A percentile compares a stretch with the other conserved stretches of the same genome.
Evolutionary conservation across 2,888 invertebrate genomes (phyloP).

Genomic region (Temnothorax rugatulus): DNA sequence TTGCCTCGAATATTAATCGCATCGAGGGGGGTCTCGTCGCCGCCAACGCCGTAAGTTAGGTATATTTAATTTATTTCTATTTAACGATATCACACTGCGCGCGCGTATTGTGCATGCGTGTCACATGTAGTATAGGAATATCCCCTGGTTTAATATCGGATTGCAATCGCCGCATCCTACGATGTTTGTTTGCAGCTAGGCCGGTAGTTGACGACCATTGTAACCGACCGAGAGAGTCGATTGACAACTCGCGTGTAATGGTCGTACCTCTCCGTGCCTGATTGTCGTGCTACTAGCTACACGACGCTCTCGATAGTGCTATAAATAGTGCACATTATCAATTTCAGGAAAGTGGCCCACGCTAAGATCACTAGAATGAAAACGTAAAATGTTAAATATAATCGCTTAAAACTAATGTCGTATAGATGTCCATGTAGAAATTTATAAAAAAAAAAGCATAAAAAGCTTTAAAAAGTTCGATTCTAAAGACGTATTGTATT

Average conservation of each 20-base stretch:
- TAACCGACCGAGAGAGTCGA: conserved; percentile 20
- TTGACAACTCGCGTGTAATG: conserved; percentile 26
- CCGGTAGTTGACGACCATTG: conserved; percentile 3
- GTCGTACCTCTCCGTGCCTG: not conserved
- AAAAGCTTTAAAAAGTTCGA: not conserved
- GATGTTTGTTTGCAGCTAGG: conserved; percentile 9
- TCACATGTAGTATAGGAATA: not conserved
- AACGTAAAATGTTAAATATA: not conserved
- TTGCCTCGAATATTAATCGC: conserved; percentile 29
- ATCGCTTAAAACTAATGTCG: not conserved
- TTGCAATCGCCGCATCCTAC: conserved; percentile 34
- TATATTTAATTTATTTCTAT: conserved; percentile 30
- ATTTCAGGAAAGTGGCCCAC: not conserved
- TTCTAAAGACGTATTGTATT: not conserved
- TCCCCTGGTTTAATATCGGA: conserved; percentile 42
- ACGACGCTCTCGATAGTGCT: conserved; percentile 21
- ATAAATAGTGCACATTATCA: conserved; percentile 34
- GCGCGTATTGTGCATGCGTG: conserved; percentile 1
- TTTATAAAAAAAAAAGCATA: not conserved
- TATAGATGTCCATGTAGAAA: not conserved
- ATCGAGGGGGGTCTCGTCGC: not conserved
- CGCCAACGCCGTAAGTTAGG: not conserved
- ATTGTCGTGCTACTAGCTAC: conserved; percentile 9
- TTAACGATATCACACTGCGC: not conserved
- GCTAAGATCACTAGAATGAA: conserved; percentile 7